A percentile compares a stretch with the other conserved stretches of the same genome.
These are phyloP conservation scores for Callosobruchus maculatus DNA, from an alignment of 2,888 invertebrate species.

Conservation along the genomic window DNA sequence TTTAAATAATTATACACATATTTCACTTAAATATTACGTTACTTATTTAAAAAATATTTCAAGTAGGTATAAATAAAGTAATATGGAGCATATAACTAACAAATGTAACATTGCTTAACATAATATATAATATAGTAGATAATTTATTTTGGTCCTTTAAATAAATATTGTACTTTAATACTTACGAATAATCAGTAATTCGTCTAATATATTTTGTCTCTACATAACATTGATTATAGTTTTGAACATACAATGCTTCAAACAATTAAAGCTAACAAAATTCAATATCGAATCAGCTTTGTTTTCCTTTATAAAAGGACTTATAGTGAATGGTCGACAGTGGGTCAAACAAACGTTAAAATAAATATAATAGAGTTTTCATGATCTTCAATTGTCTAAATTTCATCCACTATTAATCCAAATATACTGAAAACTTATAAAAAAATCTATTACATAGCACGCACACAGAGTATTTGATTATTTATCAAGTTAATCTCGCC, in stretches of 20 bases:
- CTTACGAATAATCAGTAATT: constrained; percentile 15
- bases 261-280: background rate
- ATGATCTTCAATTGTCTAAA: background rate
- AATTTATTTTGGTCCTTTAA: constrained; percentile 35
- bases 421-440: background rate
- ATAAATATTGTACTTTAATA: constrained; percentile 33
- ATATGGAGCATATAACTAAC: constrained; percentile 29
- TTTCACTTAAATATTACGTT: constrained; percentile 17
- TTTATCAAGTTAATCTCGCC: background rate
- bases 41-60: constrained; percentile 23
- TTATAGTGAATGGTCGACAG: background rate
- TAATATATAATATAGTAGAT: constrained; percentile 19
- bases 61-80: constrained; percentile 22
- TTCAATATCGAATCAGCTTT: background rate
- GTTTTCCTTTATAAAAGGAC: background rate
- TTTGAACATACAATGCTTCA: background rate
- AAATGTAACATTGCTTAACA: constrained; percentile 20
- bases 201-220: constrained; percentile 13
- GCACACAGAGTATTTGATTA: background rate
- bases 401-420: background rate
- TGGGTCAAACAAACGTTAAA: background rate
- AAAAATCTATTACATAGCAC: background rate
- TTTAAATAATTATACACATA: constrained; percentile 25
- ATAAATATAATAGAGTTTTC: background rate
- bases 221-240: background rate